These are phyloP conservation scores for Drosophila hydei DNA, from an alignment of 1,140 invertebrate genomes.

Conservation along the genomic window DNA sequence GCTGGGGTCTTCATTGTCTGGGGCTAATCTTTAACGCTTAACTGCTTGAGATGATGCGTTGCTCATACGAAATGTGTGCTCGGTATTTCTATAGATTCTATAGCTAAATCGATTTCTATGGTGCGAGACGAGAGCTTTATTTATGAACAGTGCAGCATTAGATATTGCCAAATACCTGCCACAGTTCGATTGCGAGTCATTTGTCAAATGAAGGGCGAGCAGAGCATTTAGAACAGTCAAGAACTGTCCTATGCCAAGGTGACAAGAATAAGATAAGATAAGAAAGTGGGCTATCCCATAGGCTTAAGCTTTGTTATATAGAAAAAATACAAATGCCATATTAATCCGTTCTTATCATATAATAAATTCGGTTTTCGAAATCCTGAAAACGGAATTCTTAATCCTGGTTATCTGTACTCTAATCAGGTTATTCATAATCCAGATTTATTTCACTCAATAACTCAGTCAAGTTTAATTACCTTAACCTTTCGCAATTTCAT, in stretches of 20 bases:
- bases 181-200: constrained; percentile 16
- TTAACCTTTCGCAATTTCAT: background rate
- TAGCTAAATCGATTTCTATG: constrained; percentile 35
- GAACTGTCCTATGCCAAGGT: constrained; percentile 54
- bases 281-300: too few relatives aligned
- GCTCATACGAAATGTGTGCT: constrained; percentile 64
- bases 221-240: constrained; percentile 4
- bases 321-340: too few relatives aligned
- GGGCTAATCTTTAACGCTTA: constrained; percentile 67
- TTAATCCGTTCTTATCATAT: too few relatives aligned
- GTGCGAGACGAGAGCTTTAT: constrained; percentile 35
- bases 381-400: background rate
- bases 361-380: too few relatives aligned
- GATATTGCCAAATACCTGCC: constrained; percentile 70
- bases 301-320: too few relatives aligned
- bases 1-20: constrained; percentile 36
- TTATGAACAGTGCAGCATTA: constrained; percentile 39
- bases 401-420: too few relatives aligned
- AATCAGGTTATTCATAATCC: too few relatives aligned
- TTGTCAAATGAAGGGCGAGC: constrained; percentile 30
- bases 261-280: too few relatives aligned
- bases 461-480: background rate
- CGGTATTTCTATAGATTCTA: constrained; percentile 14
- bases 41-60: constrained; percentile 45
- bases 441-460: background rate